Conservation (phyloP, 2,113 vertebrate species). For the Apus apus region DNA sequence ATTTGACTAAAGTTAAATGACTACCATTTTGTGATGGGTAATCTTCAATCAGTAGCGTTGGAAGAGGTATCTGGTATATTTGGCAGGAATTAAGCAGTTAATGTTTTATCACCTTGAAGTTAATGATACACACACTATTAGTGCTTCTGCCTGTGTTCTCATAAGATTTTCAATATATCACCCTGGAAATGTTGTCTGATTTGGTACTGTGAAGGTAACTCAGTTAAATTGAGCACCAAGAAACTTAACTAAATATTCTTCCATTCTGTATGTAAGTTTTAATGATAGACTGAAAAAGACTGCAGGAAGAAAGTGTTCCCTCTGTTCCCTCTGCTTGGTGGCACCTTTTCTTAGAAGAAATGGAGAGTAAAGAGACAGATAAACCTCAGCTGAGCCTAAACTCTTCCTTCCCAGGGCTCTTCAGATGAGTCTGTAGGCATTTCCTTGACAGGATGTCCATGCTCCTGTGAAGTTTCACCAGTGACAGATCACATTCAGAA, state of each 20-base stretch:
- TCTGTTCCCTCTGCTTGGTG: not conserved
- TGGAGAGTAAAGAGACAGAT: not conserved
- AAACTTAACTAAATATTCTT: not conserved
- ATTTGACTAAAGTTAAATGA: not conserved
- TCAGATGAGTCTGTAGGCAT: not conserved
- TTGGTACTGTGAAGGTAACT: not conserved
- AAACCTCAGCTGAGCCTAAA: not conserved
- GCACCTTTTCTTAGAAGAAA: not conserved
- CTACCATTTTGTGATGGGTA: not conserved
- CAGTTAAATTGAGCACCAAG: not conserved
- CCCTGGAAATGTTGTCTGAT: not conserved
- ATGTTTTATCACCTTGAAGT: constrained; percentile 50
- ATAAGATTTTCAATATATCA: not conserved
- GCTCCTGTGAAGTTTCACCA: not conserved
- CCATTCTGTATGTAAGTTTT: not conserved
- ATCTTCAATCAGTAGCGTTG: not conserved
- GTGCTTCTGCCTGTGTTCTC: constrained; percentile 10
- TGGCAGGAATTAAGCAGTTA: constrained; percentile 35
- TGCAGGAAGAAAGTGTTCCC: not conserved
- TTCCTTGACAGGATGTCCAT: too few species aligned
- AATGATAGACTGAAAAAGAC: not conserved
- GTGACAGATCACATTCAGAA: not conserved
- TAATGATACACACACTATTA: constrained; percentile 29
- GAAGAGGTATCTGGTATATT: not conserved
- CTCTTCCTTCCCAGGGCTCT: not conserved